A percentile compares a stretch with the other conserved stretches of the same genome.
Evolutionary conservation across 2,797 vertebrate species (phyloP).

Genomic region (Gymnothorax reevesii): DNA sequence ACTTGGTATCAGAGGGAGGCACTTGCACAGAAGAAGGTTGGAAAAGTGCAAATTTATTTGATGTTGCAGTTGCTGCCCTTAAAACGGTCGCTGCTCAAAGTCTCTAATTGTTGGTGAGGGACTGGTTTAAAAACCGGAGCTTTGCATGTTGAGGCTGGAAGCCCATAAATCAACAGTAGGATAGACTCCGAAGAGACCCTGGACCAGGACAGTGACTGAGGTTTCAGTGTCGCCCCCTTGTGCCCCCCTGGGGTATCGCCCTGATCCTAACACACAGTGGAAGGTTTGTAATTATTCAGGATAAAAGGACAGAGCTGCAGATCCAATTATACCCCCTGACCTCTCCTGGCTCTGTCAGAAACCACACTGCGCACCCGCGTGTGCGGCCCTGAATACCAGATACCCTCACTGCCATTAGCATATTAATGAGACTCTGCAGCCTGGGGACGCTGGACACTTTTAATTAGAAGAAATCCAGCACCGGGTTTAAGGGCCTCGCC

Average conservation of each 20-base stretch:
- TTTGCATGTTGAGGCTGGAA: too few species aligned
- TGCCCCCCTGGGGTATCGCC: background rate
- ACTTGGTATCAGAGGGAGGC: too few species aligned
- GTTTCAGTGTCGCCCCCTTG: background rate
- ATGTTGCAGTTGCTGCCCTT: too few species aligned
- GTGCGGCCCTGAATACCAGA: background rate
- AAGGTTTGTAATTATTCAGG: background rate
- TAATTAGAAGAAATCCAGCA: background rate
- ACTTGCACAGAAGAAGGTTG: too few species aligned
- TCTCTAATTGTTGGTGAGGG: too few species aligned
- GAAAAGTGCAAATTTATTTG: too few species aligned
- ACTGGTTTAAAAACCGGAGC: too few species aligned
- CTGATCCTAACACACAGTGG: background rate
- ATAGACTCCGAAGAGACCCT: too few species aligned
- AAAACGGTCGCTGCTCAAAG: too few species aligned
- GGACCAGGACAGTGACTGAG: background rate
- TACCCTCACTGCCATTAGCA: background rate
- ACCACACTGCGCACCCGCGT: background rate
- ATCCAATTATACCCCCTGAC: conserved; percentile 1
- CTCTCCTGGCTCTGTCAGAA: background rate
- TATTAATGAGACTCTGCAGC: background rate
- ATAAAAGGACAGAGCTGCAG: background rate
- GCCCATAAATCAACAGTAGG: too few species aligned
- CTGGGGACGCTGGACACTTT: background rate
- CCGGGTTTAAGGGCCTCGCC: background rate